Evolutionary conservation across 2,797 vertebrate species (phyloP).

Genomic region (Microctenopoma stevenorrisi): DNA sequence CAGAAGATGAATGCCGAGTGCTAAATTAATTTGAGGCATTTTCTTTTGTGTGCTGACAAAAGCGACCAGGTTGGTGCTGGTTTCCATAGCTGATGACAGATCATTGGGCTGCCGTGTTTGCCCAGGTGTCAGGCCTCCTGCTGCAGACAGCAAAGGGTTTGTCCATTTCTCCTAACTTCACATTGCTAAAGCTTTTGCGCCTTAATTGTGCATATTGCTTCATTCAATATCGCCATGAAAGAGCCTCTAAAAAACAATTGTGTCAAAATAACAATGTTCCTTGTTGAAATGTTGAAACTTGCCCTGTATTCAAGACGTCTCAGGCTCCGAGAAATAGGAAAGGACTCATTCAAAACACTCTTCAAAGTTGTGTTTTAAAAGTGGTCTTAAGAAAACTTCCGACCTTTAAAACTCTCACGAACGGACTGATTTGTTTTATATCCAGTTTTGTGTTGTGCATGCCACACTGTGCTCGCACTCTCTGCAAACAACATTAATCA

Average conservation of each 20-base stretch:
- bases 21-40: constrained; percentile 87
- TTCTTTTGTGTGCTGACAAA: constrained; percentile 86
- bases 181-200: constrained; percentile 73
- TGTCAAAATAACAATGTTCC: constrained; percentile 56
- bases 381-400: constrained; percentile 59
- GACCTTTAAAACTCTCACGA: constrained; percentile 44
- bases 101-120: constrained; percentile 86
- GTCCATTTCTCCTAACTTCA: constrained; percentile 76
- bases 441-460: constrained; percentile 57
- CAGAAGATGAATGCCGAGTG: constrained; percentile 84
- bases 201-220: constrained; percentile 77
- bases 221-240: constrained; percentile 76
- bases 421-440: constrained; percentile 41
- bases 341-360: constrained; percentile 66
- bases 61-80: constrained; percentile 84
- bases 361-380: constrained; percentile 63
- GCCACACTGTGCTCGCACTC: constrained; percentile 6
- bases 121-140: constrained; percentile 88
- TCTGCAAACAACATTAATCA: constrained; percentile 61
- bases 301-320: constrained; percentile 61
- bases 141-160: constrained; percentile 83
- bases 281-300: constrained; percentile 69
- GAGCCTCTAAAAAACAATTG: constrained; percentile 74
- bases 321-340: constrained; percentile 56
- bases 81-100: constrained; percentile 89